These are phyloP conservation scores for Zoroaster sp. DNA, from an alignment of 53 echinoderm and acorn worm species.

Conservation along the genomic window DNA sequence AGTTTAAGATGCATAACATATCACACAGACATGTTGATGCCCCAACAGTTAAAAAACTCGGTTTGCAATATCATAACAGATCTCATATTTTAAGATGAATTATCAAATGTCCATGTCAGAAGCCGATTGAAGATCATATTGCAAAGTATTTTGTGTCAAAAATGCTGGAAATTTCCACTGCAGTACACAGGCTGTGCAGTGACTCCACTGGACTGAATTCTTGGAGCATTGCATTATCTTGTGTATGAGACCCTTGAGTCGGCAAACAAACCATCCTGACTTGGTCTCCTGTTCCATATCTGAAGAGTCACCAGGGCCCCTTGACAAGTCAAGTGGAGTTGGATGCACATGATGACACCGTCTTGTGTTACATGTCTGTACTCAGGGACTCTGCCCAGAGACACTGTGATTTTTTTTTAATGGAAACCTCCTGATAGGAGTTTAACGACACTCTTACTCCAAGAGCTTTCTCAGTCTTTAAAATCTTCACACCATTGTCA, in stretches of 20 bases:
- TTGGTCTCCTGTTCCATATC: constrained; percentile 7
- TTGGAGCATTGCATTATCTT: neutral
- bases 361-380: constrained; percentile 20
- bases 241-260: neutral
- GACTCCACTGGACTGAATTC: too few relatives aligned
- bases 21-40: too few relatives aligned
- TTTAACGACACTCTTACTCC: too few relatives aligned
- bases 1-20: too few relatives aligned
- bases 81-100: neutral
- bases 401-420: too few relatives aligned
- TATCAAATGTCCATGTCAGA: neutral
- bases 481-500: neutral
- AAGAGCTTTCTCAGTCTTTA: neutral
- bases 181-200: neutral
- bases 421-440: too few relatives aligned
- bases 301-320: constrained; percentile 36
- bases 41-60: too few relatives aligned
- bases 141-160: neutral
- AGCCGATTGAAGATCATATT: neutral
- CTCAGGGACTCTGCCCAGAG: neutral
- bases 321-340: constrained; percentile 39
- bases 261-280: constrained; percentile 1
- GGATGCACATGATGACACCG: neutral
- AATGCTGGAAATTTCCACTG: neutral
- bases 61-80: too few relatives aligned